These are phyloP conservation scores for Sinonovacula constricta DNA, from an alignment of 1,140 invertebrate genomes.

Conservation along the genomic window DNA sequence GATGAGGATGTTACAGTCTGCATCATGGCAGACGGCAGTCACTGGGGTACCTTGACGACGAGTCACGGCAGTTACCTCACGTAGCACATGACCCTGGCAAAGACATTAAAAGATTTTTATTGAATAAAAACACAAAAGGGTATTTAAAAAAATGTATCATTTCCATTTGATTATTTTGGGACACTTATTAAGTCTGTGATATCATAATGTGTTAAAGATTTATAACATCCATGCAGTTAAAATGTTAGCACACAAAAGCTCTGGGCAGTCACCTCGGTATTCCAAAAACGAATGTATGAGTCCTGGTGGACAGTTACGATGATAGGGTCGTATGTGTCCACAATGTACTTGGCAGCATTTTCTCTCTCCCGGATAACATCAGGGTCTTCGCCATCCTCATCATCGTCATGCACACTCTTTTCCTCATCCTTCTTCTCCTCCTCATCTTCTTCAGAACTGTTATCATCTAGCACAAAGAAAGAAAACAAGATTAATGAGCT, in stretches of 20 bases:
- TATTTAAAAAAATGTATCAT: no score
- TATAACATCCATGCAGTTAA: not conserved
- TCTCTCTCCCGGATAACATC: constrained; percentile 49
- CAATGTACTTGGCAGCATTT: constrained; percentile 68
- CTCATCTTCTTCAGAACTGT: constrained; percentile 29
- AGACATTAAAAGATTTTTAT: not conserved
- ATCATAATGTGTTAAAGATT: not conserved
- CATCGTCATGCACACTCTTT: constrained; percentile 49
- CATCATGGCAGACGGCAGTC: constrained; percentile 70
- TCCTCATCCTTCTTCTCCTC: constrained; percentile 56
- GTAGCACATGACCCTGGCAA: constrained; percentile 66
- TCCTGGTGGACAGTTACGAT: constrained; percentile 74
- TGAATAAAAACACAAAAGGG: no score
- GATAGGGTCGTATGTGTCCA: constrained; percentile 69
- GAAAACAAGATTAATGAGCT: not conserved
- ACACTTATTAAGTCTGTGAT: no score
- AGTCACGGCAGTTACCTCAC: constrained; percentile 70
- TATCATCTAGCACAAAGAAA: not conserved
- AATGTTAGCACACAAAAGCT: not conserved
- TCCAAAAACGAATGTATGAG: constrained; percentile 75
- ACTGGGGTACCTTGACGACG: constrained; percentile 67
- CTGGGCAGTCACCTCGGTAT: constrained; percentile 58
- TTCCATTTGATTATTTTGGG: no score
- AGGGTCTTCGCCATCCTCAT: constrained; percentile 51
- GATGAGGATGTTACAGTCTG: constrained; percentile 71